Conservation (phyloP, 2,797 vertebrate genomes). For the Pterois miles region DNA sequence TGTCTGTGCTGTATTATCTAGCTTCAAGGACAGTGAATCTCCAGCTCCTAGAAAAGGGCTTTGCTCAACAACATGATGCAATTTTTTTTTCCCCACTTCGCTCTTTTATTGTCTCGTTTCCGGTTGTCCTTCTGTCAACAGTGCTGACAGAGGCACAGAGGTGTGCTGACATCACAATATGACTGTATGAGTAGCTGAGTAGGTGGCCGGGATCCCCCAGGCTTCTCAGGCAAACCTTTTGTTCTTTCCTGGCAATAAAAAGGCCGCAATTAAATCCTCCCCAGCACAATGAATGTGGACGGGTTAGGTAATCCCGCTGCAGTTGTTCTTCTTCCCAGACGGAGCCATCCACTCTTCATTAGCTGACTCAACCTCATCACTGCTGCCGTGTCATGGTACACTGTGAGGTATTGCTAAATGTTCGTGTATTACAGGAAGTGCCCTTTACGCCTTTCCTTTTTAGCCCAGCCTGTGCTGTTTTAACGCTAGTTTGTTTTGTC, state of each 20-base stretch:
- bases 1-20: not conserved
- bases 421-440: not conserved
- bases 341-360: not conserved
- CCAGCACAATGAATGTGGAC: constrained; percentile 3
- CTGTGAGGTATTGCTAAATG: constrained; percentile 4
- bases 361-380: constrained; percentile 45
- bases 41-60: not conserved
- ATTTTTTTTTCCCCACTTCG: not conserved
- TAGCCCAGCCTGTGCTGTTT: not conserved
- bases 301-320: constrained; percentile 23
- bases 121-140: constrained; percentile 3
- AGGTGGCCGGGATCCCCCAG: constrained; percentile 48
- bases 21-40: constrained; percentile 33
- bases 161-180: constrained; percentile 51
- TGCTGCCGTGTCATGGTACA: not conserved
- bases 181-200: constrained; percentile 18
- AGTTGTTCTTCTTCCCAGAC: not conserved
- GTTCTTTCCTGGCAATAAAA: constrained; percentile 35
- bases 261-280: constrained; percentile 52
- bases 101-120: constrained; percentile 25
- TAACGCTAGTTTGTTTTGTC: not conserved
- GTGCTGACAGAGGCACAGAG: not conserved
- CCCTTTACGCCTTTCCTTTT: not conserved
- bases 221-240: constrained; percentile 38
- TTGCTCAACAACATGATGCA: not conserved